phyloP scores from a whole-genome alignment of 2,888 invertebrate species.

The Netelia melanura region DNA sequence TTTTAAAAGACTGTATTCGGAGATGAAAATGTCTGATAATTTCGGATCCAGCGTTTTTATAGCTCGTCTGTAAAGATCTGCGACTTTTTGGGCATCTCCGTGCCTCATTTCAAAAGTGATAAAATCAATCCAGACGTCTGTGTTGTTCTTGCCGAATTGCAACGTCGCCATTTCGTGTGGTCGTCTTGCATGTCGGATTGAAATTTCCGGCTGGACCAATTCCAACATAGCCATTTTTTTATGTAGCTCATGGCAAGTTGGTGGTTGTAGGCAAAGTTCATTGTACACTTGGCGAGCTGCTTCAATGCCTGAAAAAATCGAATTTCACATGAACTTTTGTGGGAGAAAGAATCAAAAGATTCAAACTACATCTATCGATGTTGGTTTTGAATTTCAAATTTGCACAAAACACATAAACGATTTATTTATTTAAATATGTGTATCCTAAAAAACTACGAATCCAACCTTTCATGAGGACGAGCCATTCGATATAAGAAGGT shows the following conservation, averaged over 20 bases:
- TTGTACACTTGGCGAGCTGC: constrained; percentile 88
- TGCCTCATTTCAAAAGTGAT: constrained; percentile 89
- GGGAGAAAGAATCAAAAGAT: neutral
- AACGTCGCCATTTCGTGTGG: constrained; percentile 88
- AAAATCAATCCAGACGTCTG: constrained; percentile 91
- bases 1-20: constrained; percentile 86
- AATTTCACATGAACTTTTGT: neutral
- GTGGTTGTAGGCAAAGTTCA: constrained; percentile 87
- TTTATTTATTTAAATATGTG: neutral
- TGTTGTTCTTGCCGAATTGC: constrained; percentile 89
- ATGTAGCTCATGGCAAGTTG: constrained; percentile 88
- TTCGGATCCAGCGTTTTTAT: constrained; percentile 86
- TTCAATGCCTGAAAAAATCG: constrained; percentile 84
- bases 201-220: constrained; percentile 81
- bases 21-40: constrained; percentile 86
- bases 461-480: constrained; percentile 84
- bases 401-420: neutral
- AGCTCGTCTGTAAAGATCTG: constrained; percentile 88
- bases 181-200: constrained; percentile 81
- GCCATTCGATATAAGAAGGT: constrained; percentile 88
- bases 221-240: constrained; percentile 87
- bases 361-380: no score
- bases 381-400: no score
- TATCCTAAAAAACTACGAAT: neutral
- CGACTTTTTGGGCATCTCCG: constrained; percentile 87